These are phyloP conservation scores for Coreius guichenoti DNA, from an alignment of 2,797 vertebrate genomes.

Conservation along the genomic window DNA sequence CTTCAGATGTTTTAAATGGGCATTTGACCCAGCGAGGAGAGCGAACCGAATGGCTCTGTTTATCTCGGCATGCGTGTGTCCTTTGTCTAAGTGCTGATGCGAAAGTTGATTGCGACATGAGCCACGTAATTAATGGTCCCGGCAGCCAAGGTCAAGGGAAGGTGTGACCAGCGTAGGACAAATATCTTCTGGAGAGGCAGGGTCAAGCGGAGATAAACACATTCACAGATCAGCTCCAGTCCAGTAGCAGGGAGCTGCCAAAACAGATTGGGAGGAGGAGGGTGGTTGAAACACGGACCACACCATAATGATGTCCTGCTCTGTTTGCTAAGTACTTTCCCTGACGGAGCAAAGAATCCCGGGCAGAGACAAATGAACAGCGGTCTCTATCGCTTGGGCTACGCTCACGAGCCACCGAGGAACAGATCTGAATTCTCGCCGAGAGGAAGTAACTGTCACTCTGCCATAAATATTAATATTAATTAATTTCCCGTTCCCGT, in stretches of 20 bases:
- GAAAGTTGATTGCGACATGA: slow-evolving; percentile 43
- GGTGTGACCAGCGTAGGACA: slow-evolving; percentile 30
- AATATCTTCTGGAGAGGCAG: slow-evolving; percentile 39
- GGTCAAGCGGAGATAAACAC: slow-evolving; percentile 53
- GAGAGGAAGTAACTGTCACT: slow-evolving; percentile 35
- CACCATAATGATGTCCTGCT: slow-evolving; percentile 33
- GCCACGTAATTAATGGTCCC: slow-evolving; percentile 49
- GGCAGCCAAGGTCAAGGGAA: slow-evolving; percentile 51
- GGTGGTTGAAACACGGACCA: slow-evolving; percentile 16
- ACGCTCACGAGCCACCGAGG: background rate
- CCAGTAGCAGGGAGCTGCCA: slow-evolving; percentile 24
- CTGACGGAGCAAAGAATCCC: slow-evolving; percentile 42
- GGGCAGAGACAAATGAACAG: slow-evolving; percentile 39
- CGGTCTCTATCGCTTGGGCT: background rate
- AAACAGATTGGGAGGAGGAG: slow-evolving; percentile 30
- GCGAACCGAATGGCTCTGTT: slow-evolving; percentile 15
- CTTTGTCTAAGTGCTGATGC: slow-evolving; percentile 51
- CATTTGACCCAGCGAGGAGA: slow-evolving; percentile 41
- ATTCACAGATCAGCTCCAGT: slow-evolving; percentile 44
- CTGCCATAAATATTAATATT: slow-evolving; percentile 54
- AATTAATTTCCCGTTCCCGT: slow-evolving; percentile 51
- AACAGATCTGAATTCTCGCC: slow-evolving; percentile 3
- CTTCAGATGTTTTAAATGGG: slow-evolving; percentile 35
- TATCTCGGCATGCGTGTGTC: slow-evolving; percentile 37
- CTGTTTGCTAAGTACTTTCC: slow-evolving; percentile 36